Conservation (phyloP, 23 tunicate species). For the Phallusia fumigata region DNA sequence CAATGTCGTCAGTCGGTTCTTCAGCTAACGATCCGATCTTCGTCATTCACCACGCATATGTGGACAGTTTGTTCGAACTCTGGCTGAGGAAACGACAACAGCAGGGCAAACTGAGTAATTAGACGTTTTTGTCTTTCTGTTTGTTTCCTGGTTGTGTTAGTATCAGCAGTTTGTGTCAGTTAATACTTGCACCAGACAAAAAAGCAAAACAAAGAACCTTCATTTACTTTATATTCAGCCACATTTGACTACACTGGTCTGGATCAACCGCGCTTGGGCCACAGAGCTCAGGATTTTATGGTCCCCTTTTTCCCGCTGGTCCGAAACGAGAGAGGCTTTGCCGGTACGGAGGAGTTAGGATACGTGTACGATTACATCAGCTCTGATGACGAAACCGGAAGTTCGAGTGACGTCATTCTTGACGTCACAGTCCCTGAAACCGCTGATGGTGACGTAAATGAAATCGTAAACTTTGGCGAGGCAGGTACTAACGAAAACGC, state of each 20-base stretch:
- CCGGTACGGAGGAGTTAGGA: slow-evolving; percentile 35
- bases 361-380: slow-evolving; percentile 56
- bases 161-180: too few relatives aligned
- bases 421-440: background rate
- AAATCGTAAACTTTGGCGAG: background rate
- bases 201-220: background rate
- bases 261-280: slow-evolving; percentile 45
- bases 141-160: too few relatives aligned
- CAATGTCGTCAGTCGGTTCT: slow-evolving; percentile 74
- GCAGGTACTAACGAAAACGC: background rate
- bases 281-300: slow-evolving; percentile 75
- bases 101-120: background rate
- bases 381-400: slow-evolving; percentile 1
- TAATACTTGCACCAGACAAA: too few relatives aligned
- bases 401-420: slow-evolving; percentile 19
- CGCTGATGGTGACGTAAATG: background rate
- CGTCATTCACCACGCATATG: slow-evolving; percentile 71
- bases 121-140: background rate
- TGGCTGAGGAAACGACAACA: slow-evolving; percentile 41
- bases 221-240: background rate
- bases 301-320: slow-evolving; percentile 87
- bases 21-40: slow-evolving; percentile 91
- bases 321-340: slow-evolving; percentile 61
- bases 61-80: slow-evolving; percentile 69
- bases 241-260: background rate